Conservation (phyloP, 2,113 vertebrate genomes). For the Paratilapia polleni region DNA sequence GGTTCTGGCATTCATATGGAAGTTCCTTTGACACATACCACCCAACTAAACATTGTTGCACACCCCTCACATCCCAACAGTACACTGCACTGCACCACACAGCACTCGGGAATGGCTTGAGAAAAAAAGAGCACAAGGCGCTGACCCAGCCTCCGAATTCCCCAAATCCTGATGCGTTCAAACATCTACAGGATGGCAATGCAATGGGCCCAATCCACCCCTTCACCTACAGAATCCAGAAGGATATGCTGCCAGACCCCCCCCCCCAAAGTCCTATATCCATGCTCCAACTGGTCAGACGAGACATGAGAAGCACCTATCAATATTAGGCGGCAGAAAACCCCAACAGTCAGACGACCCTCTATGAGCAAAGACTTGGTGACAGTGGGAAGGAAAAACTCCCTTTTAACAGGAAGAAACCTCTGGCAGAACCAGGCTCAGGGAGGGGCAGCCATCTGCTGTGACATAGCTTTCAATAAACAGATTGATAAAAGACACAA, state of each 20-base stretch:
- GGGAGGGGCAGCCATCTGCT: too few species aligned
- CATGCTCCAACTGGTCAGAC: not conserved
- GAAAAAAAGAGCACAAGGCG: not conserved
- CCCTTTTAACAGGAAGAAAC: too few species aligned
- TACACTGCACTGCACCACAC: too few species aligned
- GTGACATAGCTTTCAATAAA: too few species aligned
- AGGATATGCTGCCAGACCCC: not conserved
- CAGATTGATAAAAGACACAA: too few species aligned
- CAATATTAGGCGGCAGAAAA: not conserved
- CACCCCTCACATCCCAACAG: not conserved
- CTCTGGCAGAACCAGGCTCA: too few species aligned
- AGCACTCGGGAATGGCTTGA: too few species aligned
- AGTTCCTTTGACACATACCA: not conserved
- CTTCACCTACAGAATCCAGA: not conserved
- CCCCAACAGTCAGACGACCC: too few species aligned
- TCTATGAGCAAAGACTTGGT: too few species aligned
- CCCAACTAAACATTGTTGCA: not conserved
- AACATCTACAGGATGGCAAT: not conserved
- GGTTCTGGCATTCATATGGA: not conserved
- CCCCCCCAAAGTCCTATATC: not conserved
- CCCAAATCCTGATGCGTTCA: not conserved
- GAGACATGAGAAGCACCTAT: not conserved
- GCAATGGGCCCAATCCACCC: not conserved
- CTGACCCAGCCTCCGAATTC: not conserved
- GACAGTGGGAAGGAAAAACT: too few species aligned